Conservation (phyloP, 2,113 vertebrate species). For the Peromyscus maniculatus region DNA sequence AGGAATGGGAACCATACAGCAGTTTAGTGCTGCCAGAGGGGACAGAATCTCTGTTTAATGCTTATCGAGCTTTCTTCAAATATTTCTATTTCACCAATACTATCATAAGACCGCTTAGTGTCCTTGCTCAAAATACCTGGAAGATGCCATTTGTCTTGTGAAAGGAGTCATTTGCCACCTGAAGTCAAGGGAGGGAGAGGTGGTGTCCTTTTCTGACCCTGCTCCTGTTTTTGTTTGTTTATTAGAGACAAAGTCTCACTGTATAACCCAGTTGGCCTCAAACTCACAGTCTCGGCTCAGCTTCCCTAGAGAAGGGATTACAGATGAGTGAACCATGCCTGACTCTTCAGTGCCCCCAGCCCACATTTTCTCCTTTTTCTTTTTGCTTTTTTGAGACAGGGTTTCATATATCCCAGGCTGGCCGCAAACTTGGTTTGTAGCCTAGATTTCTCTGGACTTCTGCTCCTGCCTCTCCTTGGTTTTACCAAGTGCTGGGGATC, state of each 20-base stretch:
- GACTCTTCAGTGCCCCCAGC: background rate
- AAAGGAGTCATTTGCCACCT: slow-evolving; percentile 18
- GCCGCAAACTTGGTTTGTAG: background rate
- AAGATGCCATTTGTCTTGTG: background rate
- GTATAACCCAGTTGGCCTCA: background rate
- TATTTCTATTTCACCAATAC: background rate
- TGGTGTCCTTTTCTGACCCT: slow-evolving; percentile 20
- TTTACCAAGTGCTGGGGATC: background rate
- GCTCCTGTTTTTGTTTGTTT: background rate
- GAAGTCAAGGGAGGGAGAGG: background rate
- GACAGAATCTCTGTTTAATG: background rate
- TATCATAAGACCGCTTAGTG: background rate
- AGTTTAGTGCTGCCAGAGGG: background rate
- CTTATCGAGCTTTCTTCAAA: background rate
- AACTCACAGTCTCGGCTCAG: background rate
- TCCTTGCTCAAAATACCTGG: background rate
- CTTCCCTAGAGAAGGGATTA: background rate
- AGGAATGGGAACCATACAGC: background rate
- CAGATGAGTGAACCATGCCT: background rate
- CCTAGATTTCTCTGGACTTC: background rate
- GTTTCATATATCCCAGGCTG: background rate
- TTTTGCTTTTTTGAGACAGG: background rate
- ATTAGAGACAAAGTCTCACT: background rate
- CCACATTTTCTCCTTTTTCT: background rate
- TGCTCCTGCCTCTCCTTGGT: too few species aligned